Conservation (phyloP, 2,888 invertebrate species). For the Tuberolachnus salignus region DNA sequence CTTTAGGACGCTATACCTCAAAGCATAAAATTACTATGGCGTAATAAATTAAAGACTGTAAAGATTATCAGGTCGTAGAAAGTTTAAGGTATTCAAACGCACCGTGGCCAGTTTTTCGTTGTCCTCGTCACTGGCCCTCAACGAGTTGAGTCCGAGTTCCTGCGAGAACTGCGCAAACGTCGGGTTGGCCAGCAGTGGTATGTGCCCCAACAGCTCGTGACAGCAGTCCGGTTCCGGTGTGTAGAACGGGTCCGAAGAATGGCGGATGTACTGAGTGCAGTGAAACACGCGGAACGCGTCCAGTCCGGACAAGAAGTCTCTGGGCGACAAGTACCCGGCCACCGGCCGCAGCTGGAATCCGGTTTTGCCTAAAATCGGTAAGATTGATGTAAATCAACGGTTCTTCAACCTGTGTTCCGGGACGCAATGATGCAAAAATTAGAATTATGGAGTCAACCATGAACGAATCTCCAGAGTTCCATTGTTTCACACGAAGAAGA, state of each 20-base stretch:
- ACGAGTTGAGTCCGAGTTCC: constrained; percentile 96
- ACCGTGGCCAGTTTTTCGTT: constrained; percentile 98
- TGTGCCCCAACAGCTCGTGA: constrained; percentile 97
- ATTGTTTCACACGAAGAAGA: too few species aligned
- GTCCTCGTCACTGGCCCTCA: constrained; percentile 96
- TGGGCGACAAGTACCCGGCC: constrained; percentile 93
- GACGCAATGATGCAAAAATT: too few species aligned
- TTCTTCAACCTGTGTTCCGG: too few species aligned
- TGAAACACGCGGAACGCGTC: constrained; percentile 99
- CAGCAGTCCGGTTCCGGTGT: constrained; percentile 99
- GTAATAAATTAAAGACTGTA: too few species aligned
- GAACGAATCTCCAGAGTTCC: too few species aligned
- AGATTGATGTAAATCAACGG: too few species aligned
- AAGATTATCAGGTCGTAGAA: too few species aligned
- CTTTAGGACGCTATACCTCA: too few species aligned
- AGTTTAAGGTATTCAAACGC: too few species aligned
- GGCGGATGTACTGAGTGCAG: constrained; percentile 98
- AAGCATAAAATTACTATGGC: too few species aligned
- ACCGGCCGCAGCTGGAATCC: constrained; percentile 97
- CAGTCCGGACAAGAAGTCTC: constrained; percentile 96
- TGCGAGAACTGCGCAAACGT: constrained; percentile 99
- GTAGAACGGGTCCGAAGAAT: constrained; percentile 96
- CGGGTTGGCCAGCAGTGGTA: constrained; percentile 95
- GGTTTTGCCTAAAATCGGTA: constrained; percentile 71
- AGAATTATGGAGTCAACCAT: too few species aligned